A percentile compares a stretch with the other conserved stretches of the same genome.
Evolutionary conservation across 2,113 vertebrate genomes (phyloP).

Genomic region (Dryoscopus gambensis): DNA sequence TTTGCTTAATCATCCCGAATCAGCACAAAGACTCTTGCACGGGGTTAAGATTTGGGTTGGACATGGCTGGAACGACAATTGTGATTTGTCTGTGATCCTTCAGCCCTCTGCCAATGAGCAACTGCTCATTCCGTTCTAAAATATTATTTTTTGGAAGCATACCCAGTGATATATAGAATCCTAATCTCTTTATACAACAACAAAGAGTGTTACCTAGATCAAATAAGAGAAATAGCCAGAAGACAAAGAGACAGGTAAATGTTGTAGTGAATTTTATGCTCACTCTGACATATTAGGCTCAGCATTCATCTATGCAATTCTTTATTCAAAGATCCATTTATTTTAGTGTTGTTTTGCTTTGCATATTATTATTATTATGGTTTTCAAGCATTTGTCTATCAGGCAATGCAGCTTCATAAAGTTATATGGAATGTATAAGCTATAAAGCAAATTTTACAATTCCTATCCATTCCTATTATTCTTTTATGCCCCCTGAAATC

Average conservation of each 20-base stretch:
- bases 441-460: not conserved
- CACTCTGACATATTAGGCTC: not conserved
- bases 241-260: not conserved
- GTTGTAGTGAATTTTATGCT: not conserved
- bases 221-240: not conserved
- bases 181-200: not conserved
- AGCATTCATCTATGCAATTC: not conserved
- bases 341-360: not conserved
- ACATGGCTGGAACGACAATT: not conserved
- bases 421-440: not conserved
- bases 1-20: not conserved
- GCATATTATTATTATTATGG: not conserved
- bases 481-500: not conserved
- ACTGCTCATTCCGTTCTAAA: not conserved
- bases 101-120: not conserved
- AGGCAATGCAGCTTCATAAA: not conserved
- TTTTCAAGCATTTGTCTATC: not conserved
- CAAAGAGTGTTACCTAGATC: not conserved
- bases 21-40: not conserved
- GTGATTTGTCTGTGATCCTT: not conserved
- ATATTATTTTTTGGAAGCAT: not conserved
- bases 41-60: not conserved
- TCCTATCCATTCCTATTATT: not conserved
- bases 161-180: not conserved
- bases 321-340: not conserved